phyloP scores from a whole-genome alignment of 2,888 invertebrate species.

The Augiades crinisus region DNA sequence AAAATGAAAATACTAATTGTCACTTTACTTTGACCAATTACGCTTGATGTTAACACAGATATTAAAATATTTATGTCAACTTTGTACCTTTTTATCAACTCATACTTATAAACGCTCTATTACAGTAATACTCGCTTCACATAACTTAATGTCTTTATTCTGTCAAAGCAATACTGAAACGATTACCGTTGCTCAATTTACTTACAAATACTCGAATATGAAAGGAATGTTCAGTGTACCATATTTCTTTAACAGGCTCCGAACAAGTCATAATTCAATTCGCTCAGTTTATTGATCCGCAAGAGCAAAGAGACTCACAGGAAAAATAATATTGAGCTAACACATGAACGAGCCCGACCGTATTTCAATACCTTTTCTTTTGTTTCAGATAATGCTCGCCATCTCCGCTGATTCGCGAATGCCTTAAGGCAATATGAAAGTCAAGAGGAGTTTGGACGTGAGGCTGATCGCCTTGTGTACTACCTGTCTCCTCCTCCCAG shows the following conservation, averaged over 20 bases:
- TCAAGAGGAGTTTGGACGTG: slow-evolving; percentile 59
- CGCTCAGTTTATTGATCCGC: slow-evolving; percentile 35
- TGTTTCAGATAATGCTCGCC: slow-evolving; percentile 72
- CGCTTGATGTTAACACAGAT: too few relatives aligned
- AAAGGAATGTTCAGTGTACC: slow-evolving; percentile 25
- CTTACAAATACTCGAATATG: slow-evolving; percentile 19
- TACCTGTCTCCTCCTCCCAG: slow-evolving; percentile 66
- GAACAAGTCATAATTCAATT: slow-evolving; percentile 29
- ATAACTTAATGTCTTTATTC: slow-evolving; percentile 2
- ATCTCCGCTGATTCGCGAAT: slow-evolving; percentile 45
- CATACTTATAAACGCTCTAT: background rate
- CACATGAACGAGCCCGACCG: slow-evolving; percentile 15
- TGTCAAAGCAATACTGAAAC: slow-evolving; percentile 13
- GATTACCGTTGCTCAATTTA: slow-evolving; percentile 24
- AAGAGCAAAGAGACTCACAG: slow-evolving; percentile 31
- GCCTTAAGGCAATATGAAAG: slow-evolving; percentile 72
- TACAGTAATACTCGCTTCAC: background rate
- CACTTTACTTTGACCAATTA: too few relatives aligned
- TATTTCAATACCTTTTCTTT: slow-evolving; percentile 38
- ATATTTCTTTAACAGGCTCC: slow-evolving; percentile 25
- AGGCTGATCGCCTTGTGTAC: slow-evolving; percentile 73
- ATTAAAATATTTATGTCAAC: too few relatives aligned
- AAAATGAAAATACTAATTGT: too few relatives aligned
- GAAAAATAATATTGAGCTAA: slow-evolving; percentile 30
- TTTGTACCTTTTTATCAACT: too few relatives aligned